phyloP scores from a whole-genome alignment of 1,140 invertebrate genomes.

The Grapholita molesta region DNA sequence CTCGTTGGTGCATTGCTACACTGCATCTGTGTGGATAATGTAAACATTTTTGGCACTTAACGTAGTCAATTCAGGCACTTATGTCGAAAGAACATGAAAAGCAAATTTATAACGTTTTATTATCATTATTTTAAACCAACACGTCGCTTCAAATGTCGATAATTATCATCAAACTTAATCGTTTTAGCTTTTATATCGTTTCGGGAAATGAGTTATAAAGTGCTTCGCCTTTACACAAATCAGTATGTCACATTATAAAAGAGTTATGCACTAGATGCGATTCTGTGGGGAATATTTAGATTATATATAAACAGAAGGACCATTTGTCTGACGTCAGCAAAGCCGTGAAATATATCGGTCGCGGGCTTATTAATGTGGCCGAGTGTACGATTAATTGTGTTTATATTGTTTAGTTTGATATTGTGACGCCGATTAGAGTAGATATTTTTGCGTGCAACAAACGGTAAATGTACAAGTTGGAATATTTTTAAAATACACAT shows the following conservation, averaged over 20 bases:
- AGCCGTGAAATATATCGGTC: neutral
- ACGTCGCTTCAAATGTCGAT: neutral
- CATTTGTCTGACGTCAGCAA: slow-evolving; percentile 5
- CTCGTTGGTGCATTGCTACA: too few species aligned
- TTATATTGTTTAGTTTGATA: neutral
- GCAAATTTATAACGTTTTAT: neutral
- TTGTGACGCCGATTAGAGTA: neutral
- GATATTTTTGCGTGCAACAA: neutral
- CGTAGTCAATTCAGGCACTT: neutral
- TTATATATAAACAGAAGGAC: slow-evolving; percentile 3
- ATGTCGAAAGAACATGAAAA: neutral
- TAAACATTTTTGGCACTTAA: neutral
- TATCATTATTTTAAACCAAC: neutral
- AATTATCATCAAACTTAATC: neutral
- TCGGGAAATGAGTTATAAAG: neutral
- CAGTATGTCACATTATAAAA: slow-evolving; percentile 4
- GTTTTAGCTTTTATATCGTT: neutral
- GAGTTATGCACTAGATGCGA: slow-evolving; percentile 2
- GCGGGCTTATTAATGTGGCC: neutral
- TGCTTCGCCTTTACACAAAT: slow-evolving; percentile 7
- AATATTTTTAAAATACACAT: too few species aligned
- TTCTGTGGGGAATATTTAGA: neutral
- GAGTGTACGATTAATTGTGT: neutral
- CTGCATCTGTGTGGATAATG: neutral
- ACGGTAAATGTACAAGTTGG: too few species aligned